Conservation (phyloP, 2,113 vertebrate genomes). For the Callithrix jacchus region DNA sequence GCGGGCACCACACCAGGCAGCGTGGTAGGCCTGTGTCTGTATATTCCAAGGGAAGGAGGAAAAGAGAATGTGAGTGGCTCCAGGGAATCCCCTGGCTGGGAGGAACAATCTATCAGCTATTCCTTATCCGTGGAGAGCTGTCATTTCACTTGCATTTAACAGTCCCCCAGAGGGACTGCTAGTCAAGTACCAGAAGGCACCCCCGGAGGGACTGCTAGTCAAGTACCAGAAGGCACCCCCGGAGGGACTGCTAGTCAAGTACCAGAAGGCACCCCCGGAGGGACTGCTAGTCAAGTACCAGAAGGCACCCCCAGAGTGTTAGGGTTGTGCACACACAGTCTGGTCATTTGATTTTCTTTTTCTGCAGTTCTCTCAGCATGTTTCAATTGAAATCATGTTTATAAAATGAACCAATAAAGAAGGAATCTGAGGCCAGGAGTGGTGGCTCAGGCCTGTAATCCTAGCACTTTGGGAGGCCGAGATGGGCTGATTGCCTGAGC, state of each 20-base stretch:
- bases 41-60: background rate
- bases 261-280: too few relatives aligned
- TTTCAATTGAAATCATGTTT: background rate
- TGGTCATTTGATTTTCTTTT: background rate
- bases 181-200: too few relatives aligned
- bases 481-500: too few relatives aligned
- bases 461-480: too few relatives aligned
- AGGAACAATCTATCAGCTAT: background rate
- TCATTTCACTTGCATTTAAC: rapidly evolving
- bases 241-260: rapidly evolving
- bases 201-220: too few relatives aligned
- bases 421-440: background rate
- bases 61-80: rapidly evolving
- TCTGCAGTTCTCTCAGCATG: background rate
- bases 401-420: too few relatives aligned
- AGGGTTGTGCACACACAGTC: rapidly evolving
- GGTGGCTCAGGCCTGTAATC: too few relatives aligned
- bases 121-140: rapidly evolving
- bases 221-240: background rate
- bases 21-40: rapidly evolving
- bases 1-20: rapidly evolving
- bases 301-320: rapidly evolving
- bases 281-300: rapidly evolving
- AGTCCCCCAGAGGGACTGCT: rapidly evolving
- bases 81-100: rapidly evolving